Evolutionary conservation across 2,888 invertebrate genomes (phyloP).

Genomic region (Drosophila robusta): DNA sequence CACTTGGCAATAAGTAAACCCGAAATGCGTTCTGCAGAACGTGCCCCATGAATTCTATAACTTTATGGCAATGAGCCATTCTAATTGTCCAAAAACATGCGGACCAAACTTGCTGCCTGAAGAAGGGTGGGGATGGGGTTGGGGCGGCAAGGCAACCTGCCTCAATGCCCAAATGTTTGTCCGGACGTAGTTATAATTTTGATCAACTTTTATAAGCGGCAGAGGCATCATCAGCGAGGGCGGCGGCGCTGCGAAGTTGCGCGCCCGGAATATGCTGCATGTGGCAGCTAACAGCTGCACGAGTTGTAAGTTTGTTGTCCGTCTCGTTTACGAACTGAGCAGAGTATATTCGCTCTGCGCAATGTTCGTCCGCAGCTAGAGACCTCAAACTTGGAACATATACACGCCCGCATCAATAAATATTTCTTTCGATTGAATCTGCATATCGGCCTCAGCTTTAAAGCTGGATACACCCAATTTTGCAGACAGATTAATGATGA

Average conservation of each 20-base stretch:
- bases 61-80: constrained; percentile 75
- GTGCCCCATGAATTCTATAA: constrained; percentile 78
- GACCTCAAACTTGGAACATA: too few species aligned
- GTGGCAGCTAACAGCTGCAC: constrained; percentile 67
- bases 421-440: too few species aligned
- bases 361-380: too few species aligned
- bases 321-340: too few species aligned
- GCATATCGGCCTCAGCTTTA: too few species aligned
- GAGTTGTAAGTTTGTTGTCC: constrained; percentile 42
- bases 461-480: too few species aligned
- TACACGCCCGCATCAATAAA: too few species aligned
- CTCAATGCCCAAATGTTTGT: constrained; percentile 56
- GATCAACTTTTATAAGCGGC: constrained; percentile 72
- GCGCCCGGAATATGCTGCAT: constrained; percentile 36
- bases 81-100: constrained; percentile 64
- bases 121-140: too few species aligned
- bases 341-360: too few species aligned
- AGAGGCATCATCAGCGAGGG: constrained; percentile 11
- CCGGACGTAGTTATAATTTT: constrained; percentile 74
- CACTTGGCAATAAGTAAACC: constrained; percentile 72
- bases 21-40: constrained; percentile 61
- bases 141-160: constrained; percentile 49
- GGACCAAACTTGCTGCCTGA: not conserved
- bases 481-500: too few species aligned
- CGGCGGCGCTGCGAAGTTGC: constrained; percentile 2